Evolutionary conservation across 2,113 vertebrate species (phyloP), one percentile per base, ranked within the genome.

Genomic region (Microcebus tavaratra): DNA sequence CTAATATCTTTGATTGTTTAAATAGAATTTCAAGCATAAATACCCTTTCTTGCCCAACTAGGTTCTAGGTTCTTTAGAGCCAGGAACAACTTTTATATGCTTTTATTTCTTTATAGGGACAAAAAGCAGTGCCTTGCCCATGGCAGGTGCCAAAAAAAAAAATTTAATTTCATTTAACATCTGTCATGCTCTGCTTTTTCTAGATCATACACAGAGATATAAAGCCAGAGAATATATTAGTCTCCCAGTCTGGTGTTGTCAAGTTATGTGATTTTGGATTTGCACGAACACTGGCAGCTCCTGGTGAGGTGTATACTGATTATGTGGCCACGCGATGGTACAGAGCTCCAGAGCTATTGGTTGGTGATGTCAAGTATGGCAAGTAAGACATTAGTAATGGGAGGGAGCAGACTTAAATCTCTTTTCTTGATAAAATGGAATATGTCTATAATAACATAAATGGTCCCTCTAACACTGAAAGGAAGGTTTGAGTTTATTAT

Each of bases 221-320:
- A 97, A 99, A 99, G 97, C 99, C 99, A 13, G 99, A 99, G 96
- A 99, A 99, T 97, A 99, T 99, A n/a, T 98, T 99, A 67, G 99
- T 99, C n/a, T 99, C 99, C 68, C 99, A 99, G 89, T 98, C 98
- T 0, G 99, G 99, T 0, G 98, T 99, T 78, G 98, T 99, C n/a
- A 99, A 99, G 81, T 97, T 99, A 0, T 99, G 99, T 34, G 99
- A 99, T 95, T 99, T 99, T 2, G 99, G 99, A 8, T 99, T 99
- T 96, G 99, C 99, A 0, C 98, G 99, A 3, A 99, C 98, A 0
- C 59, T 99, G 95, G 98, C 99, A 0, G 94, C 98, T 5, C 98
- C 99, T 0, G 98, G 98, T 1, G 99, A 99, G n/a, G 97, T 94
- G 20, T 99, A 99, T 84, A 99, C 99, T 0, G 99, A 99, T 95